Evolutionary conservation across 30 jellyfish, hydroid and myxozoan genomes (phyloP), one percentile per base, ranked within the genome.

Genomic region (Cassiopea xamachana): DNA sequence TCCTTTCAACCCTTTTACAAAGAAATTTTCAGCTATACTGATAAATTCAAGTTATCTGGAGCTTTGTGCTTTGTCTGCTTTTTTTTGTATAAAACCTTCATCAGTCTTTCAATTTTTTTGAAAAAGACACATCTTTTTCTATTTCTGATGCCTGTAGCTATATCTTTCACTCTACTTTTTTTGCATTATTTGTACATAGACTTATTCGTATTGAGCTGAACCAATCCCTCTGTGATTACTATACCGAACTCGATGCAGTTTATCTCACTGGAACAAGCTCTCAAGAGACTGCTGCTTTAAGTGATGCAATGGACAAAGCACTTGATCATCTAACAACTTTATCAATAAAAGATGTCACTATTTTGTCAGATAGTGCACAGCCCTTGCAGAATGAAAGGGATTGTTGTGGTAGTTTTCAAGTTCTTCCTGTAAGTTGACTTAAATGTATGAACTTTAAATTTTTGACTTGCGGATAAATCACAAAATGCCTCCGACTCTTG

Each of bases 241-340:
- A 90, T 81, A 90, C 97, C 13, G 97, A 90, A 47, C 85, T 90
- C 15, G 97, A 90, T 90, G 97, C 97, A 43, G 97, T 83, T 19
- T 87, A 76, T 78, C 14, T 87, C 50, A 76, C 94, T 62, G 94
- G 94, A 7, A 77, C 89, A 15, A 87, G 69, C 9, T 46, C 86
- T 10, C 48, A 60, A 15, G 75, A 60, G 1, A 55, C 76, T 69
- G 76, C 46, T 12, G 89, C 89, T 46, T 15, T 62, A 59, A 87
- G 75, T 49, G 19, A 17, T n/a, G 82, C 89, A 7, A 69, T 76
- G 44, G 94, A 87, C n/a, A 64, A 77, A 9, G 48, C 94, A 2
- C 15, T 87, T 18, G 89, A 80, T 43, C 77, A 87, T 68, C 70
- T 87, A 50, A 78, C 18, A 27, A 77, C 67, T 15, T 16, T 87